phyloP scores from a whole-genome alignment of 1,140 invertebrate species.

The Steinernema khuongi region DNA sequence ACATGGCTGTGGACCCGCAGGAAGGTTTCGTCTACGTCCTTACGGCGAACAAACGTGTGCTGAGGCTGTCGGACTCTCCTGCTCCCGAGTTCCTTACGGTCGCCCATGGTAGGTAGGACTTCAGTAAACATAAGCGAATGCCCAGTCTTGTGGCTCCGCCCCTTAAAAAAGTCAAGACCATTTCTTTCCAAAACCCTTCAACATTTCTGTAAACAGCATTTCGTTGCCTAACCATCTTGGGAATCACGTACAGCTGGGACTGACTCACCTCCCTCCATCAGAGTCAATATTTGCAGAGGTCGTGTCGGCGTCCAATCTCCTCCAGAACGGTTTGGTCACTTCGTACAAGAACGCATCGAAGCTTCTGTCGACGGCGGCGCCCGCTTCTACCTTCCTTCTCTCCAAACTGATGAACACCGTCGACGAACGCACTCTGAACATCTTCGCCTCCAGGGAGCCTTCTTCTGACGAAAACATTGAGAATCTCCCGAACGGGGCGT shows the following conservation, averaged over 20 bases:
- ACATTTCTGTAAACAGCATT: no score
- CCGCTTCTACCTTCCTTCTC: background rate
- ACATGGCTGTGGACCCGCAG: background rate
- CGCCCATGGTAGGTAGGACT: background rate
- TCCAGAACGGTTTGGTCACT: background rate
- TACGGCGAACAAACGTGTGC: background rate
- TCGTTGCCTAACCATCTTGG: no score
- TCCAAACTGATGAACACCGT: slow-evolving; percentile 1
- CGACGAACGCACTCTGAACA: background rate
- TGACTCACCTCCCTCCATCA: background rate
- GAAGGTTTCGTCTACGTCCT: background rate
- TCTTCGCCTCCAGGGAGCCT: background rate
- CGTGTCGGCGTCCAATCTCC: background rate
- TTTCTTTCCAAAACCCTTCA: no score
- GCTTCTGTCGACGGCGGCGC: background rate
- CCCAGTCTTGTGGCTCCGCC: no score
- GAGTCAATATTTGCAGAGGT: slow-evolving; percentile 4
- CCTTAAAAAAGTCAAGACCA: no score
- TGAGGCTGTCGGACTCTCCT: background rate
- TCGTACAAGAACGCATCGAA: slow-evolving; percentile 9
- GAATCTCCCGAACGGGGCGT: background rate
- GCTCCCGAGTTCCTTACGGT: background rate
- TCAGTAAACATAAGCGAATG: no score
- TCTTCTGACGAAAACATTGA: background rate
- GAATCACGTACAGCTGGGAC: no score